Evolutionary conservation across 2,797 vertebrate genomes (phyloP), one percentile per base, ranked within the genome.

Genomic region (Chiroxiphia lanceolata): DNA sequence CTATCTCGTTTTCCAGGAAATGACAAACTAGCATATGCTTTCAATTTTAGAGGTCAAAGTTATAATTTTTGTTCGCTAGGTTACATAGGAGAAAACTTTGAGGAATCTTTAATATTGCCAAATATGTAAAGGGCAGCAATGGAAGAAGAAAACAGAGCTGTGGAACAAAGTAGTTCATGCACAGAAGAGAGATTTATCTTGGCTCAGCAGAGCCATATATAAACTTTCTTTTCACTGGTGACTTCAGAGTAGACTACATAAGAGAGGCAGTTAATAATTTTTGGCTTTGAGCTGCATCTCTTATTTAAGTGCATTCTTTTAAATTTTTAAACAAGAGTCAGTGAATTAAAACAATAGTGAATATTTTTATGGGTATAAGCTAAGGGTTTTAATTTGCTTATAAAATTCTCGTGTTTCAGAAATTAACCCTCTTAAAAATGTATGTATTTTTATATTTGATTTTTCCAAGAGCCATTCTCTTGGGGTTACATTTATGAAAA

Each of bases 41-140:
- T 95, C 90, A 95, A 94, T 97, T 97, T 92, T 64, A 91, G 71
- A 88, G 95, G 94, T 96, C 93, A 97, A 83, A 93, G 88, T 93
- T 92, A 69, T 56, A 92, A 94, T 87, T 96, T 96, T 96, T 93
- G 69, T 96, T 95, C 79, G 12, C 63, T 83, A 75, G 92, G 96
- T 97, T 96, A 93, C 87, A 94, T 83, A 96, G 93, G 77, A 96
- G 90, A 97, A 97, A 94, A 96, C 83, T 92, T 95, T 95, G 85
- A 97, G 95, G 96, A 97, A 96, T 96, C 95, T 96, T 95, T 94
- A 83, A 94, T 95, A 78, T 89, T 95, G 96, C 94, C 94, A 96
- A 96, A 90, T 95, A 96, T 97, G 91, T 95, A 94, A 96, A 96
- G 93, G 95, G 95, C 95, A 96, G 75, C 51, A 13, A 60, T 83